Conservation (phyloP, 2,797 vertebrate species). For the Sebastiscus tertius region DNA sequence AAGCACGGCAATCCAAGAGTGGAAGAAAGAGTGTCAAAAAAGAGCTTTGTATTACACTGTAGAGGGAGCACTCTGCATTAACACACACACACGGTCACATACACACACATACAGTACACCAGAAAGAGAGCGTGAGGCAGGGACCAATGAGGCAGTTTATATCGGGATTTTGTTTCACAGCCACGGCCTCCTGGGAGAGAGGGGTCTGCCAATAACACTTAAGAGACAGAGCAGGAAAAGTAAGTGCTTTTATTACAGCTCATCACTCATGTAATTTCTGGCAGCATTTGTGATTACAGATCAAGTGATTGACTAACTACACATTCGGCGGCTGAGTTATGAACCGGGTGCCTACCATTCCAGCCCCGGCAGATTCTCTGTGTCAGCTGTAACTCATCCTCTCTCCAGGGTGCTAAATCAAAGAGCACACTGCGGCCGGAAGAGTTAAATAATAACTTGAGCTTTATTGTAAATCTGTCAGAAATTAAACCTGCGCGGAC, state of each 20-base stretch:
- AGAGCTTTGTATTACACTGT: constrained; percentile 70
- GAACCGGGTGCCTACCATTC: constrained; percentile 81
- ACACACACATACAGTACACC: constrained; percentile 53
- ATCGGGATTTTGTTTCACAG: constrained; percentile 86
- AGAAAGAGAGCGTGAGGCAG: constrained; percentile 74
- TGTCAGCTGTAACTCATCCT: constrained; percentile 84
- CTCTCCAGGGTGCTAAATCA: constrained; percentile 79
- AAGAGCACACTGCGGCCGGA: constrained; percentile 71
- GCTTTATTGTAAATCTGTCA: constrained; percentile 84
- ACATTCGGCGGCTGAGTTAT: constrained; percentile 94
- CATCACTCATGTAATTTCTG: constrained; percentile 97
- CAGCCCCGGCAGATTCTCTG: constrained; percentile 77
- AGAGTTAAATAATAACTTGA: constrained; percentile 85
- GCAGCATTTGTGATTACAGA: constrained; percentile 98
- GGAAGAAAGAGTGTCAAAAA: constrained; percentile 70
- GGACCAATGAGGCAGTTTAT: constrained; percentile 85
- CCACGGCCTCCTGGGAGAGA: constrained; percentile 83
- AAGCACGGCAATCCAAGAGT: constrained; percentile 67
- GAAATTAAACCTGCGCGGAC: constrained; percentile 78
- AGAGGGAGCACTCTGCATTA: constrained; percentile 49
- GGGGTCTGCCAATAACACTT: constrained; percentile 88
- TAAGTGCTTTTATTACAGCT: constrained; percentile 91
- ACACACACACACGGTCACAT: constrained; percentile 37
- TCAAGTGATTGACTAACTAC: constrained; percentile 99
- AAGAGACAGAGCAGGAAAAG: constrained; percentile 86